phyloP scores from a whole-genome alignment of 1,140 invertebrate species.

The Achatina immaculata region DNA sequence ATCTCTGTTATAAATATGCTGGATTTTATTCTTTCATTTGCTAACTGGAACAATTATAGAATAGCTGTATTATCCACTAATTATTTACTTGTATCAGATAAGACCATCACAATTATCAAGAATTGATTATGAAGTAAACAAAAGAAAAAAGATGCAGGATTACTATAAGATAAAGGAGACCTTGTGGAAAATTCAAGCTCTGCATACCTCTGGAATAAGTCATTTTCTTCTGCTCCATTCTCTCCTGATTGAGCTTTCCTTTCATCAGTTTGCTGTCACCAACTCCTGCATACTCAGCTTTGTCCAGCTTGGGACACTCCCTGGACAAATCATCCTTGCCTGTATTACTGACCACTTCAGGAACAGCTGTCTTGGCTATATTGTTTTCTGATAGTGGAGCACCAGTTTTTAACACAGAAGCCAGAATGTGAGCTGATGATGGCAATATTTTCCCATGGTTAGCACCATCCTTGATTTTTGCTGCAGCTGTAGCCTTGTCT shows the following conservation, averaged over 20 bases:
- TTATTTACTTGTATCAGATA: too few species aligned
- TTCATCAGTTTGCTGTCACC: slow-evolving; percentile 49
- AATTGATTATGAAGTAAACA: too few species aligned
- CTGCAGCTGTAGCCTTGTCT: slow-evolving; percentile 27
- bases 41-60: too few species aligned
- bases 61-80: too few species aligned
- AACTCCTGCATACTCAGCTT: slow-evolving; percentile 20
- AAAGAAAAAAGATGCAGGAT: too few species aligned
- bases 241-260: slow-evolving; percentile 37
- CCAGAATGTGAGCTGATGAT: background rate
- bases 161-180: too few species aligned
- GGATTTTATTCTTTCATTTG: too few species aligned
- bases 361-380: background rate
- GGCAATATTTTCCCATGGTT: slow-evolving; percentile 5
- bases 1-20: too few species aligned
- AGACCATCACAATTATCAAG: too few species aligned
- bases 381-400: background rate
- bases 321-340: too few species aligned
- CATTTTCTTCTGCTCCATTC: slow-evolving; percentile 24
- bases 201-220: background rate
- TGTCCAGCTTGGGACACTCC: background rate
- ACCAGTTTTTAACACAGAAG: background rate
- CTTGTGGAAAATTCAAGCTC: background rate
- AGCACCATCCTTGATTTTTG: background rate
- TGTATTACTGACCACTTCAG: background rate